Conservation (phyloP, 2,797 vertebrate species). For the Rhinoraja longicauda region DNA sequence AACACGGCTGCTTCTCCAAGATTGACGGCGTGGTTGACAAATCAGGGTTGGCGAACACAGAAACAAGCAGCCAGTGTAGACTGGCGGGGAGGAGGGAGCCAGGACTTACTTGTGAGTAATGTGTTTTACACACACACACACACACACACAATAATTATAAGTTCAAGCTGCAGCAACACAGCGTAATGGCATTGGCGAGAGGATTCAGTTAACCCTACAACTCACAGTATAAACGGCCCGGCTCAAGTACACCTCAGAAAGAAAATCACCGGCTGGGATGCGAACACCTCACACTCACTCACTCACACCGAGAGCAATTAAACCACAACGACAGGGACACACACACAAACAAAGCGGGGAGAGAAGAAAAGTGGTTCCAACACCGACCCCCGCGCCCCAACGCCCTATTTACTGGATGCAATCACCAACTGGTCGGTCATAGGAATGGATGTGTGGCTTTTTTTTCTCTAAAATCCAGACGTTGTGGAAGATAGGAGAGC, state of each 20-base stretch:
- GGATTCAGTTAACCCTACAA: neutral
- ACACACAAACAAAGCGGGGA: neutral
- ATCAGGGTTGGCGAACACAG: neutral
- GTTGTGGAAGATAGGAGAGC: neutral
- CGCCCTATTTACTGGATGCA: neutral
- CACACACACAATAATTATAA: neutral
- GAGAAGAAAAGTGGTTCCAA: neutral
- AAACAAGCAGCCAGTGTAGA: neutral
- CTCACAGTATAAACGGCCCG: neutral
- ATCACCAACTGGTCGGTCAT: neutral
- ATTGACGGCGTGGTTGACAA: neutral
- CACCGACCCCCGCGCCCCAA: neutral
- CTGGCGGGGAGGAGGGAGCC: neutral
- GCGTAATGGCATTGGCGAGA: neutral
- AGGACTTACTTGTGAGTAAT: neutral
- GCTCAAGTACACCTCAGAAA: neutral
- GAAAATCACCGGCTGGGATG: neutral
- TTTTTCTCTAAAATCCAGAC: neutral
- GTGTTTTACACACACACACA: neutral
- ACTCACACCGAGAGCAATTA: neutral
- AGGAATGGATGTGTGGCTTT: no score
- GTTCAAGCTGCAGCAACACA: slow-evolving; percentile 21
- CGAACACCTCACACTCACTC: neutral
- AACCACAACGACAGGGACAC: neutral
- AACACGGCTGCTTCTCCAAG: neutral